Conservation (phyloP, 2,113 vertebrate species). For the Pseudorhombus dupliciocellatus region DNA sequence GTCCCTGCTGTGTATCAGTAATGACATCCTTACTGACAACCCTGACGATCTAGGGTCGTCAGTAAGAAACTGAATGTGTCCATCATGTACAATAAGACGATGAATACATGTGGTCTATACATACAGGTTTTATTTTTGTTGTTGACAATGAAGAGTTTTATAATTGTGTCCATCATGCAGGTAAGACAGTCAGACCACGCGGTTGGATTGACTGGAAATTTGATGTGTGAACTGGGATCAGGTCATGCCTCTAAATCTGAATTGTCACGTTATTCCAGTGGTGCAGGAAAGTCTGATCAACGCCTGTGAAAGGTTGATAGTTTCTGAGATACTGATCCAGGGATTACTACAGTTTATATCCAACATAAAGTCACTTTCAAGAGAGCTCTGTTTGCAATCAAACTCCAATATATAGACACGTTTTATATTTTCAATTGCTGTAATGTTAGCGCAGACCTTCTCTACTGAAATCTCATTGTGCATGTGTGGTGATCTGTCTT, state of each 20-base stretch:
- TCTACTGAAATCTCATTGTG: slow-evolving; percentile 21
- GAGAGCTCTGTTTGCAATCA: slow-evolving; percentile 18
- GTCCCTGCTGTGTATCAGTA: slow-evolving; percentile 5
- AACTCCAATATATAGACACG: background rate
- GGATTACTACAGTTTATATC: slow-evolving; percentile 20
- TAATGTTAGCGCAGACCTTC: slow-evolving; percentile 9
- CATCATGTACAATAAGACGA: too few species aligned
- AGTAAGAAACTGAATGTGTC: too few species aligned
- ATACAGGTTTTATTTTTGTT: too few species aligned
- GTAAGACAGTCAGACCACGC: too few species aligned
- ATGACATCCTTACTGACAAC: slow-evolving; percentile 40
- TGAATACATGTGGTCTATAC: too few species aligned
- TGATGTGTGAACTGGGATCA: background rate
- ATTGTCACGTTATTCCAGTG: background rate
- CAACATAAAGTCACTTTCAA: background rate
- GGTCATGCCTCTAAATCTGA: background rate
- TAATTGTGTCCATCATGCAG: slow-evolving; percentile 15
- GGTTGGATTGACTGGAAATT: slow-evolving; percentile 17
- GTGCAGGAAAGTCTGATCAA: background rate
- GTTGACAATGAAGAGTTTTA: slow-evolving; percentile 1
- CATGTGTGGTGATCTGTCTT: slow-evolving; percentile 46
- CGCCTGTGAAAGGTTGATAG: background rate
- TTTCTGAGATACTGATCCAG: slow-evolving; percentile 3
- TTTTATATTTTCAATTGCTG: slow-evolving; percentile 34
- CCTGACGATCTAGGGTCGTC: too few species aligned